Evolutionary conservation across 1,140 invertebrate species (phyloP), one percentile per base, ranked within the genome.

Genomic region (Brachionus rotundiformis): DNA sequence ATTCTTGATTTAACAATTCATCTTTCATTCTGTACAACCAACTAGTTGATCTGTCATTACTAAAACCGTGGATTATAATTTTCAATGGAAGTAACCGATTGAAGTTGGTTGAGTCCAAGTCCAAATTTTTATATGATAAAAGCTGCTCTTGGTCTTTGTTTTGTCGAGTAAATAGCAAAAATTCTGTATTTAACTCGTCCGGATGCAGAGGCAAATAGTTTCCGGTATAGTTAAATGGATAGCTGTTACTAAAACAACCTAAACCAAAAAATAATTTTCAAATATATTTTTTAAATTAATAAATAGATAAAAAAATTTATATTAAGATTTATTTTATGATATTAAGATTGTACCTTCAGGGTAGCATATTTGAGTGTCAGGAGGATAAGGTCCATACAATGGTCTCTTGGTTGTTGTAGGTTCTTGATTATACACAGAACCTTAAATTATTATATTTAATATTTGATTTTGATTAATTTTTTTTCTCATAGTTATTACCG

Each of bases 11-110:
- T 44, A 65, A 16, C 6, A 81, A 41, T 44, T 39, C 54, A 65
- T 65, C 44, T 71, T 81, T 68, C 29, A 81, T 65, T 36, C 16
- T 47, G 10, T 36, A 0, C 2, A 81, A 8, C 79, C 79, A 81
- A 16, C 7, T 16, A 2, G 79, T 82, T 19, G 92, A 91, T 84
- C 94, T 95, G 84, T 92, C 93, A 59, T 94, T 94, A 0, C 94
- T 93, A 85, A 97, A 98, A 3, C 95, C 95, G 84, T 98, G 95
- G 0, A 96, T 93, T 82, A 98, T 93, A 25, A 98, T 91, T 86
- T 95, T 94, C 19, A 75, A 54, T 11, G 39, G 41, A 19, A 68
- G 25, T 13, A 44, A 25, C 8, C n/a, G 16, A 25, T 82, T 61
- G 10, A 82, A 49, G 16, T 68, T 33, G 3, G 31, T 68, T n/a